Evolutionary conservation across 2,113 vertebrate species (phyloP), one percentile per base, ranked within the genome.

Genomic region (Halcyon senegalensis): DNA sequence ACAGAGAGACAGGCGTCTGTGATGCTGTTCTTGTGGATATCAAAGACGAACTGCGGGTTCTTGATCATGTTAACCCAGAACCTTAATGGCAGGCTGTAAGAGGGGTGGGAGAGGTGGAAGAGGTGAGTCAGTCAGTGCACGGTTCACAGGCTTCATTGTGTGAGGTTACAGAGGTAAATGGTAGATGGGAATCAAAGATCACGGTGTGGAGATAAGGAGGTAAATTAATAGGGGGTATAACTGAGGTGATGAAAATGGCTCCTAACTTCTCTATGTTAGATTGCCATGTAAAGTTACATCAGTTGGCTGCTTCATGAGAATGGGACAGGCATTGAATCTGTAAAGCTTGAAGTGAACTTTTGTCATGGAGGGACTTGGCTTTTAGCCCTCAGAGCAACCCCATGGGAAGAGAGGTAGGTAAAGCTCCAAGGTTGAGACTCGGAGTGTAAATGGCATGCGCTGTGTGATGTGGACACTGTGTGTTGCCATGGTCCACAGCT

Each of bases 1-100:
- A 99, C 99, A 0, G 99, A 99, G 43, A 99, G 98, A 94, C 99
- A 99, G 97, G 99, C 99, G 0, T 99, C 99, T 0, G 99, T 99
- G 98, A 99, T 99, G 98, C 99, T 99, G 98, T 99, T 99, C 98
- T 99, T 99, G 73, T 99, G 99, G 96, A 99, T 99, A 98, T 99
- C 99, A 2, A 99, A 99, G 94, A 99, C 99, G 2, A 99, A 99
- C 98, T 99, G 99, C 0, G 99, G 99, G 96, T 99, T 99, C 98
- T 99, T 99, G 98, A 99, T 99, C 98, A 99, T 99, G 96, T 99
- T 99, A 28, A 99, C 99, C 99, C 99, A 99, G 94, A 99, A 99
- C 74, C 99, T 93, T 96, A 99, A 96, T 7, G 99, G 99, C 95
- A 99, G 98, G 98, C 99, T 99, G 98, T 19, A 64, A 56, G 73